Evolutionary conservation across 2,888 invertebrate species (phyloP), one percentile per base, ranked within the genome.

Genomic region (Prenolepis imparis): DNA sequence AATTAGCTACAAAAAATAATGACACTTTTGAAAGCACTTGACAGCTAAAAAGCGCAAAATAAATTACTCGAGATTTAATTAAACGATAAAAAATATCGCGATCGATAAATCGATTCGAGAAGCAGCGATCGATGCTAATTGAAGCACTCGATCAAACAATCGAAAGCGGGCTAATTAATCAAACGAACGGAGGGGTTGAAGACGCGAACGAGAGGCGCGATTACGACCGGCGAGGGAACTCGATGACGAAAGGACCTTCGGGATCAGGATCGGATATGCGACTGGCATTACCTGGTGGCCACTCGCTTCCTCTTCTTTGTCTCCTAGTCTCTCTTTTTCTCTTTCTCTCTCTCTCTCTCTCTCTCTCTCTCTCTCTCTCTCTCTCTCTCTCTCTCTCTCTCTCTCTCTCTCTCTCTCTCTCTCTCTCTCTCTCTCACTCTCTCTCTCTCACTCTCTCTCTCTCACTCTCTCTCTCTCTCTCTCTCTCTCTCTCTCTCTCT

Each of bases 271-370:
- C 36, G 41, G 66, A 21, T n/a, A 32, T 68, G 44, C 57, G 32
- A 68, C 59, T 80, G 59, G 24, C 44, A 59, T 80, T 80, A 80
- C 78, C 78, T 80, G 78, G 44, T 24, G 24, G 11, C 8, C 9
- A 44, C 18, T 24, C 66, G 55, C 24, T 66, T 75, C 52, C 66
- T 75, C 75, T 52, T 77, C 66, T 21, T 36, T 21, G 57, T 68
- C 18, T 68, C 59, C 11, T 32, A 36, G 3, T 44, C 4, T 44
- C 15, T 44, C 44, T n/a, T n/a, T n/a, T n/a, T n/a, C n/a, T n/a
- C n/a, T n/a, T n/a, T 44, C 44, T 44, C 4, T 15, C 15, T 44
- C 44, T 3, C 44, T 15, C 15, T 44, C 44, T 44, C 3, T 44
- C 15, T 41, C 12, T 41, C 41, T 41, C 41, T 44, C 44, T 44